Conservation (phyloP, 2,797 vertebrate genomes). For the Macrochelys suwanniensis region DNA sequence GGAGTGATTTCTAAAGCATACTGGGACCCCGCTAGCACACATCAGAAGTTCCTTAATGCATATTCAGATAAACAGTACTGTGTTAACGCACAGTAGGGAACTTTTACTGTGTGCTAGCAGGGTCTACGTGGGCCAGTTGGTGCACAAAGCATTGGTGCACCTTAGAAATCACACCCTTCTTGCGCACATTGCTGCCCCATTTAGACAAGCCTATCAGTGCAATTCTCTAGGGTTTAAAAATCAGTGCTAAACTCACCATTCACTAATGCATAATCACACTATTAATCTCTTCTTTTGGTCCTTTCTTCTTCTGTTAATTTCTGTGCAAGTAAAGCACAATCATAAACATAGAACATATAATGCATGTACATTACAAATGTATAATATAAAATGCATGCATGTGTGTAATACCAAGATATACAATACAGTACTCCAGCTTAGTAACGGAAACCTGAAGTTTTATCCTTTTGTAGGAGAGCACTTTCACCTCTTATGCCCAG, state of each 20-base stretch:
- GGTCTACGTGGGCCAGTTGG: not conserved
- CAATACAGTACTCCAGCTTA: not conserved
- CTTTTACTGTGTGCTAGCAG: not conserved
- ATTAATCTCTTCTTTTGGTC: not conserved
- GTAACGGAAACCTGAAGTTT: not conserved
- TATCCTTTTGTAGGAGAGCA: not conserved
- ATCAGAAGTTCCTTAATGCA: not conserved
- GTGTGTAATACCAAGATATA: not conserved
- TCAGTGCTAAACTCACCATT: not conserved
- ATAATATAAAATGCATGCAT: fast-evolving
- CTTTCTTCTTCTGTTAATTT: not conserved
- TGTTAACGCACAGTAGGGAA: not conserved
- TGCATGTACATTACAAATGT: not conserved
- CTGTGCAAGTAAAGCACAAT: not conserved
- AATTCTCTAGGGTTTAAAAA: not conserved
- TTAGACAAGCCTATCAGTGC: not conserved
- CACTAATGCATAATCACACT: not conserved
- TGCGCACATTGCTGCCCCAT: not conserved
- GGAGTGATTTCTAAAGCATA: not conserved
- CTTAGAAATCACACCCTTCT: too few relatives aligned
- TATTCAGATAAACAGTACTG: not conserved
- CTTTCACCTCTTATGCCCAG: not conserved
- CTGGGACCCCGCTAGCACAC: not conserved
- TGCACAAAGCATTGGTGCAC: not conserved
- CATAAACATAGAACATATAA: not conserved